These are phyloP conservation scores for Tyrannus savana DNA, from an alignment of 2,113 vertebrate species.

Conservation along the genomic window DNA sequence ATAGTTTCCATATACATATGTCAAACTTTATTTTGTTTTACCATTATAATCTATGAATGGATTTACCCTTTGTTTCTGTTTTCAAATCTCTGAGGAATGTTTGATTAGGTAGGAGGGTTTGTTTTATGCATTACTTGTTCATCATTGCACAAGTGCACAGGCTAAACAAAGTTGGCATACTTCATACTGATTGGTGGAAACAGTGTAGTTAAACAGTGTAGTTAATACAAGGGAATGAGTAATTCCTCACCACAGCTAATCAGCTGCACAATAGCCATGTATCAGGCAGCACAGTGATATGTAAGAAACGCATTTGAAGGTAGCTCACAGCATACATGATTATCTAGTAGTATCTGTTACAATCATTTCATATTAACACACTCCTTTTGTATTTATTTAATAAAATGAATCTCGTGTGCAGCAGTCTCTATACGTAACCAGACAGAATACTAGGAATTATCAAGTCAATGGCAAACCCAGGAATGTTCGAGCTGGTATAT, in stretches of 20 bases:
- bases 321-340: background rate
- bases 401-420: background rate
- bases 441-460: background rate
- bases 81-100: constrained; percentile 69
- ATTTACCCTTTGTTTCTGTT: constrained; percentile 65
- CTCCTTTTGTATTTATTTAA: background rate
- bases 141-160: constrained; percentile 60
- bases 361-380: background rate
- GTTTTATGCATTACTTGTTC: constrained; percentile 69
- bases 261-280: constrained; percentile 25
- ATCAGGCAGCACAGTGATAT: background rate
- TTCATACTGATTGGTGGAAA: constrained; percentile 57
- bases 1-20: constrained; percentile 41
- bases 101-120: constrained; percentile 55
- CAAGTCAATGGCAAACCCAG: background rate
- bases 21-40: constrained; percentile 59
- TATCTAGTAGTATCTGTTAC: background rate
- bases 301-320: constrained; percentile 13
- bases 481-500: background rate
- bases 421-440: background rate
- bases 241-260: constrained; percentile 50
- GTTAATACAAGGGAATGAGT: constrained; percentile 59
- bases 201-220: constrained; percentile 46
- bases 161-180: constrained; percentile 68
- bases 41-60: constrained; percentile 31